Percentiles rank a stretch among this genome's conserved stretches.
Conservation (phyloP, 2,797 vertebrate genomes). For the Enoplosus armatus region DNA sequence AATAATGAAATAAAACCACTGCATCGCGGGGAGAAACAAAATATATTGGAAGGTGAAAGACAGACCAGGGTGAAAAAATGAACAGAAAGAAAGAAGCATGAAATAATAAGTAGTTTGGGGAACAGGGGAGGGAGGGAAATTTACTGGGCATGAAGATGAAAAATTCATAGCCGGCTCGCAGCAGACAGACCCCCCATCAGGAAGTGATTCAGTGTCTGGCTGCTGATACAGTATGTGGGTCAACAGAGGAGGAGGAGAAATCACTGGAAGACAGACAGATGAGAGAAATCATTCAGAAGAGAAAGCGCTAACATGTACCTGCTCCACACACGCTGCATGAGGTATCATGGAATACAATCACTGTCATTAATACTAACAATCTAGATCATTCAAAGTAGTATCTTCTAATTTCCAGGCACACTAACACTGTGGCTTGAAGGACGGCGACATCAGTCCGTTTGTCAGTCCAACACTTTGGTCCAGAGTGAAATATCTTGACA, state of each 20-base stretch:
- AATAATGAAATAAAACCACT: conserved; percentile 74
- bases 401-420: neutral
- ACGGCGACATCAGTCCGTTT: neutral
- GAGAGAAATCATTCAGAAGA: conserved; percentile 28
- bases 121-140: conserved; percentile 48
- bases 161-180: conserved; percentile 79
- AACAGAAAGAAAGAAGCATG: conserved; percentile 59
- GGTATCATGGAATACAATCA: neutral
- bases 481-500: neutral
- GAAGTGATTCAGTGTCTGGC: conserved; percentile 70
- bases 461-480: neutral
- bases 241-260: conserved; percentile 60
- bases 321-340: conserved; percentile 23
- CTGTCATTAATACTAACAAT: neutral
- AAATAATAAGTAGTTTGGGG: conserved; percentile 79
- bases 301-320: conserved; percentile 16
- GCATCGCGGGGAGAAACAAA: conserved; percentile 30
- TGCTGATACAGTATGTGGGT: conserved; percentile 79
- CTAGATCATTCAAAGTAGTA: neutral
- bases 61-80: conserved; percentile 16
- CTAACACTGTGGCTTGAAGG: neutral
- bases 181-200: conserved; percentile 78
- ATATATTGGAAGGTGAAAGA: conserved; percentile 32
- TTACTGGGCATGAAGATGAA: conserved; percentile 78
- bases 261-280: conserved; percentile 29